A percentile compares a stretch with the other conserved stretches of the same genome.
Conservation (phyloP, 2,113 vertebrate genomes). For the Rattus rattus region DNA sequence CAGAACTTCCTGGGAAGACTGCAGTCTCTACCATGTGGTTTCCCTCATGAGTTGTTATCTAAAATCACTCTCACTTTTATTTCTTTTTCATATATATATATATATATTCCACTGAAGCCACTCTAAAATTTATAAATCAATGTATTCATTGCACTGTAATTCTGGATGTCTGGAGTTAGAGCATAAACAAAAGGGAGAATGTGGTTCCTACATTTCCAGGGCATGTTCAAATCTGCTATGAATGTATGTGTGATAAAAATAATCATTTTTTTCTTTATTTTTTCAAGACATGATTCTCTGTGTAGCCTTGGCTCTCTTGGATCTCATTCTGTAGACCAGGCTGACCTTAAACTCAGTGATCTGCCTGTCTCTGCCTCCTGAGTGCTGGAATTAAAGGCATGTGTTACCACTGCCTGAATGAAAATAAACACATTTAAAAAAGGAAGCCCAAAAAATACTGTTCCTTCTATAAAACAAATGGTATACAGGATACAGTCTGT, state of each 20-base stretch:
- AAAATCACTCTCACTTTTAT: background rate
- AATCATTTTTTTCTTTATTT: background rate
- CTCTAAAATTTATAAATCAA: background rate
- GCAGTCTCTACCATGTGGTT: background rate
- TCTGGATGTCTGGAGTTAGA: background rate
- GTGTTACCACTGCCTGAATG: background rate
- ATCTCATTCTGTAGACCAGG: background rate
- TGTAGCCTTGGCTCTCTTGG: background rate
- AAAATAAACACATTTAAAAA: background rate
- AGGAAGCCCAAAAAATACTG: background rate
- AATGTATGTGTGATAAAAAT: too few relatives aligned
- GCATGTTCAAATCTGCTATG: background rate
- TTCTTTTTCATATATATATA: too few relatives aligned
- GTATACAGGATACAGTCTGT: too few relatives aligned
- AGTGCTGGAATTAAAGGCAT: background rate
- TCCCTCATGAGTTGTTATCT: background rate
- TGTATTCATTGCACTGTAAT: background rate
- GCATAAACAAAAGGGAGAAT: background rate
- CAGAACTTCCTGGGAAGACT: background rate
- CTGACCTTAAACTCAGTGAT: background rate
- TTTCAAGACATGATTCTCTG: background rate
- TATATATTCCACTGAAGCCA: too few relatives aligned
- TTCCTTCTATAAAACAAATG: background rate
- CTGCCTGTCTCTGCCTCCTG: background rate
- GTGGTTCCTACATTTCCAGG: background rate